Evolutionary conservation across 2,888 invertebrate genomes (phyloP), one percentile per base, ranked within the genome.

Genomic region (Idaea biselata): DNA sequence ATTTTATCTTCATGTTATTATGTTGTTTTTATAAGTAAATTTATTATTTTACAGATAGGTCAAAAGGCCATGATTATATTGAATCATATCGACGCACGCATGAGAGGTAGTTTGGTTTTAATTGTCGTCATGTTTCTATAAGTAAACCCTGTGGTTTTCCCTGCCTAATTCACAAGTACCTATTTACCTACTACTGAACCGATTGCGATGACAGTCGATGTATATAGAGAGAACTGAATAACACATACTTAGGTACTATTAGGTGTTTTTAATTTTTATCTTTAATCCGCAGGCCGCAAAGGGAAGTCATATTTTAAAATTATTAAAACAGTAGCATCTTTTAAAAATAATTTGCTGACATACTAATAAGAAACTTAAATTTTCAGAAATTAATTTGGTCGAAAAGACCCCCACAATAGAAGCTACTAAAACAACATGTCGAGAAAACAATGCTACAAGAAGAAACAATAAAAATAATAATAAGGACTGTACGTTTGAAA

Each of bases 51-150:
- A 58, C 80, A 91, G 91, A 71, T 85, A 65, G 84, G 84, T 31
- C 84, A 89, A 71, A 90, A 89, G 89, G 78, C 85, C 14, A 81
- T 77, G 2, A 74, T 89, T 11, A 83, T 87, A 67, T 75, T 90
- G 60, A 82, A 83, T 62, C 75, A 79, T 66, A 69, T 79, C 53
- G 72, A 76, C 54, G 62, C 66, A 59, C 73, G 75, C 60, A 65
- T 73, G 70, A 72, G 67, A 68, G 68, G 66, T 68, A 60, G 54
- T 55, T n/a, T 18, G 18, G 16, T n/a, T 18, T 44, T 16, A 14
- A n/a, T 14, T 62, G 6, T 31, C 16, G 32, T 18, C 62, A 62
- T 2, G 60, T 32, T 11, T 32, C 11, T 32, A 8, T 32, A 62
- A 58, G 7, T 32, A 58, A n/a, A n/a, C n/a, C n/a, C n/a, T n/a